Base-by-base conservation (phyloP, 2,797 vertebrate species). In the Platyrinchus mystaceus region DNA sequence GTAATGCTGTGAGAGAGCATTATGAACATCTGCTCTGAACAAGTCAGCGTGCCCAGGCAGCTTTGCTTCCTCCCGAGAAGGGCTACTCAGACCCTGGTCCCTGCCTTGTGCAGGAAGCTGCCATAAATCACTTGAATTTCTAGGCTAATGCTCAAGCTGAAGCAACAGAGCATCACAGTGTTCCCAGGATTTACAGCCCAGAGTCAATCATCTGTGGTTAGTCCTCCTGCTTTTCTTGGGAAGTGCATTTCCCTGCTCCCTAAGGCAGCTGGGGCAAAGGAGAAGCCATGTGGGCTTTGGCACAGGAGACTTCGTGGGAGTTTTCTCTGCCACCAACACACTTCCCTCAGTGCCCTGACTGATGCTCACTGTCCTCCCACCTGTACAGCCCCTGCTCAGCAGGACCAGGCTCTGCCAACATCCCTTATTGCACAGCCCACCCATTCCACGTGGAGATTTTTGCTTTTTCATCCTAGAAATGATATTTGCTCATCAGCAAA, bases 81-180 rank as follows among this genome's bases (percentile, higher is more conserved):
- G 21, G 10, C 1, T 1, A 3, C 50, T 71, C 36, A 60, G 41
- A 10, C 4, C 3, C 21, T 0, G 0, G 26, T 43, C 27, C 12
- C 32, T 66, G 46, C 17, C 34, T 36, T 74, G 27, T 53, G 27
- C 34, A 76, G 68, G 37, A 56, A 80, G 41, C 44, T 69, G 73
- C 39, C 28, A 60, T 22, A 80, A 86, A 70, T 59, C 39, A 7
- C 34, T 43, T 0, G 2, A 58, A 89, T 85, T 85, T 74, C 36
- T 32, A 24, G 16, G 28, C 24, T 74, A 60, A 53, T 30, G 22
- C 18, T 78, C 64, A 58, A 85, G 34, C 30, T 70, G 68, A 92
- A 70, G 43, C 2, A 6, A 39, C 53, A 94, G 39, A 83, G 12
- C 17, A 56, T 14, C 3, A 1, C 19, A 77, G n/a, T 36, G 26